A percentile compares a stretch with the other conserved stretches of the same genome.
phyloP scores from a whole-genome alignment of 2,888 invertebrate species.

The Enchytraeus crypticus region DNA sequence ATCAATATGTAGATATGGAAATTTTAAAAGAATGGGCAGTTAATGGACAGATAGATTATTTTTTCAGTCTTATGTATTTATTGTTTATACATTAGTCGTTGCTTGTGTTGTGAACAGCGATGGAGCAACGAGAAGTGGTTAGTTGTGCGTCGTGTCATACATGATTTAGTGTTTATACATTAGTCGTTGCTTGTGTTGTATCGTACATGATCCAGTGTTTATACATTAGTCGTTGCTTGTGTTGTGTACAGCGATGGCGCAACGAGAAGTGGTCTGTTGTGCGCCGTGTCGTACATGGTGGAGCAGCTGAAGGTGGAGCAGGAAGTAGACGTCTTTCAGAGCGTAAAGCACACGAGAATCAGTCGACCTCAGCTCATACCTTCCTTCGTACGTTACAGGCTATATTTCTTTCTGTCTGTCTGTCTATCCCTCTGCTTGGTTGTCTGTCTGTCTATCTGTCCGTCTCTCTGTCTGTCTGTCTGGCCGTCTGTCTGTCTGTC shows the following conservation, averaged over 20 bases:
- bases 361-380: conserved; percentile 43
- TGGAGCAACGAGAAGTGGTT: conserved; percentile 43
- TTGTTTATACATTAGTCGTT: neutral
- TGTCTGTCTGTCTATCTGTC: no score
- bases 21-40: no score
- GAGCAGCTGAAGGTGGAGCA: conserved; percentile 43
- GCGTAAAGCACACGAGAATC: conserved; percentile 42
- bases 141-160: conserved; percentile 40
- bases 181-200: neutral
- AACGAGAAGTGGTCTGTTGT: conserved; percentile 42
- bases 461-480: no score
- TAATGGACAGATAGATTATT: no score
- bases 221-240: neutral
- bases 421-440: no score
- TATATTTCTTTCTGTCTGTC: neutral
- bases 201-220: neutral
- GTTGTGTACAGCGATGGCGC: conserved; percentile 40
- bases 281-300: conserved; percentile 39
- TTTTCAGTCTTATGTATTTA: no score
- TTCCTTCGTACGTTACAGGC: conserved; percentile 27
- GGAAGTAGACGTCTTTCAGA: conserved; percentile 46
- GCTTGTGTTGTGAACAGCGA: conserved; percentile 32
- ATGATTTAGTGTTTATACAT: conserved; percentile 32
- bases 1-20: no score
- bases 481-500: no score